Evolutionary conservation across 2,888 invertebrate genomes (phyloP).

Genomic region (Serripes groenlandicus): DNA sequence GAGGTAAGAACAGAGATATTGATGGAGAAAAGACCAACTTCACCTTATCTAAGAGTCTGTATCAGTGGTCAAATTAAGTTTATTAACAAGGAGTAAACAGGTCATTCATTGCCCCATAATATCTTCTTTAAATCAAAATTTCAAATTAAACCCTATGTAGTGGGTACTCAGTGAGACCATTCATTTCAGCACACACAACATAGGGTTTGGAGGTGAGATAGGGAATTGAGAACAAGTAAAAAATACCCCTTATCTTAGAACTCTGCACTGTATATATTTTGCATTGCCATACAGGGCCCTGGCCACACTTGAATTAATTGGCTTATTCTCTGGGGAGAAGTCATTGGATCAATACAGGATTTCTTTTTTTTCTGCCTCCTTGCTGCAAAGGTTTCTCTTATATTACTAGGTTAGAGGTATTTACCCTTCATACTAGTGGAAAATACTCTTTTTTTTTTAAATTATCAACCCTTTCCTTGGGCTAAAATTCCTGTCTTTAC

Average conservation of each 20-base stretch:
- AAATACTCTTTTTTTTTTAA: not conserved
- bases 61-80: too few species aligned
- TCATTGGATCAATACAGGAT: constrained; percentile 19
- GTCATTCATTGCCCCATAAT: too few species aligned
- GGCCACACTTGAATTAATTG: constrained; percentile 28
- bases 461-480: not conserved
- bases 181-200: not conserved
- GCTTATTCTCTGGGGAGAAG: constrained; percentile 22
- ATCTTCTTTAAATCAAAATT: too few species aligned
- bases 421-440: constrained; percentile 7
- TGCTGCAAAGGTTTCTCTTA: constrained; percentile 17
- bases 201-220: not conserved
- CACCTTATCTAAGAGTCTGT: too few species aligned
- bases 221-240: too few species aligned
- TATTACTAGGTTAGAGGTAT: constrained; percentile 21
- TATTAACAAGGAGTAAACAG: too few species aligned
- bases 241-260: too few species aligned
- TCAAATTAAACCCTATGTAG: constrained; percentile 14
- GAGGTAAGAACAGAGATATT: too few species aligned
- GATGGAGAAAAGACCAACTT: too few species aligned
- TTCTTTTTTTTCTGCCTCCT: constrained; percentile 5
- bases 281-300: too few species aligned
- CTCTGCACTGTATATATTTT: too few species aligned
- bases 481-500: not conserved
- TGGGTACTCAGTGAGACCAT: constrained; percentile 15